Conservation (phyloP, 1,140 invertebrate genomes). For the Xylocopa sonorina region DNA sequence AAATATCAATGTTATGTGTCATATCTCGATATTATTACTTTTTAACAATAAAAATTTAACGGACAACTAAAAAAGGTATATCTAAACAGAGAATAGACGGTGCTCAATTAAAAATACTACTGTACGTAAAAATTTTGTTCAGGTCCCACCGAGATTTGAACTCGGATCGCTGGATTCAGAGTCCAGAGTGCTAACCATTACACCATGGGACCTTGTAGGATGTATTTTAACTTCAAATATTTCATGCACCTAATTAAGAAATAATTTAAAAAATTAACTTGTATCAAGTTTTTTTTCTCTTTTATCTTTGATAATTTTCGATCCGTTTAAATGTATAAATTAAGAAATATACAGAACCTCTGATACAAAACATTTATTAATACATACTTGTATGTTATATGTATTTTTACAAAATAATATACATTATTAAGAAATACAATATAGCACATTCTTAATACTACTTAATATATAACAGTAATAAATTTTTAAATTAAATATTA, state of each 20-base stretch:
- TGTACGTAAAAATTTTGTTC: neutral
- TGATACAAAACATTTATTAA: neutral
- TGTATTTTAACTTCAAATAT: neutral
- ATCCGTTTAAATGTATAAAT: neutral
- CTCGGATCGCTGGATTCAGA: slow-evolving; percentile 89
- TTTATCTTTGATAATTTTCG: neutral
- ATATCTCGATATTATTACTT: neutral
- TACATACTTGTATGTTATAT: neutral
- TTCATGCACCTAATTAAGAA: fast-evolving
- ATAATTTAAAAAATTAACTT: neutral
- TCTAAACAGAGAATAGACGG: neutral
- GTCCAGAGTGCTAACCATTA: slow-evolving; percentile 90
- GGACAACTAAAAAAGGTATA: neutral
- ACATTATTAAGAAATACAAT: neutral
- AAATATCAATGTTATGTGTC: neutral
- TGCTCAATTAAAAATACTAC: neutral
- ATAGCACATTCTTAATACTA: neutral
- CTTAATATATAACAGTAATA: neutral
- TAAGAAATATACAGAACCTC: neutral
- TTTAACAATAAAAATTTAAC: neutral
- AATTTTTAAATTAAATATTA: neutral
- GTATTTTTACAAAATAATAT: neutral
- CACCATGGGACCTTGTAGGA: slow-evolving; percentile 44
- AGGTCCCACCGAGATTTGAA: slow-evolving; percentile 84
- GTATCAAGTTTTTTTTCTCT: too few species aligned